These are phyloP conservation scores for Helicolenus hilgendorfi DNA, from an alignment of 2,797 vertebrate species.

Conservation along the genomic window DNA sequence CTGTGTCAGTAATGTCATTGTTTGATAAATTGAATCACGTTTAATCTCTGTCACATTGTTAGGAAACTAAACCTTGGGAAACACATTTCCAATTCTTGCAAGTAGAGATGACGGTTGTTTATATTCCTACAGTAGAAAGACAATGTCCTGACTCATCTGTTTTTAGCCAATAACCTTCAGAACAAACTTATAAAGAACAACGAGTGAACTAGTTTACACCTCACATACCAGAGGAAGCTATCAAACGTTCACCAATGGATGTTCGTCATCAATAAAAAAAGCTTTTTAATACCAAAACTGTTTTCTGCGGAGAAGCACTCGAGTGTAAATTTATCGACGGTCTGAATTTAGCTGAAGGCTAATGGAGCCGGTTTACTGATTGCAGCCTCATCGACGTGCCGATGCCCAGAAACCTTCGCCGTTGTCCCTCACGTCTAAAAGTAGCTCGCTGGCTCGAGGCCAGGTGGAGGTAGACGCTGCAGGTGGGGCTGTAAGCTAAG, in stretches of 20 bases:
- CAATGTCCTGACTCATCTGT: neutral
- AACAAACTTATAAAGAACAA: neutral
- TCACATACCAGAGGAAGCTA: neutral
- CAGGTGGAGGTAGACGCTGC: neutral
- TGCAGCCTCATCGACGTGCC: neutral
- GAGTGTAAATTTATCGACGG: neutral
- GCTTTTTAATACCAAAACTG: neutral
- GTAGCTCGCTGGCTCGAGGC: neutral
- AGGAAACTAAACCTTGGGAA: neutral
- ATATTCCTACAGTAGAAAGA: neutral
- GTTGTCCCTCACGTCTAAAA: neutral
- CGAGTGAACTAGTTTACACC: neutral
- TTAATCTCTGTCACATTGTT: neutral
- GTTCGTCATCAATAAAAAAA: neutral
- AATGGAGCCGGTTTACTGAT: conserved; percentile 3
- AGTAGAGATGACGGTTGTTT: neutral
- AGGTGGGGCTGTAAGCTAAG: neutral
- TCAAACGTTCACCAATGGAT: neutral
- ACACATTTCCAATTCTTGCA: neutral
- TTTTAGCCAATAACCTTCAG: neutral
- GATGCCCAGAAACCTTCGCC: conserved; percentile 33
- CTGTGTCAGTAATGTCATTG: neutral
- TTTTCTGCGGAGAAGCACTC: neutral
- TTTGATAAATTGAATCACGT: neutral
- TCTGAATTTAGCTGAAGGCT: conserved; percentile 63